Percentiles rank a stretch among this genome's conserved stretches.
Conservation (phyloP, 2,113 vertebrate genomes). For the Oriolus oriolus region DNA sequence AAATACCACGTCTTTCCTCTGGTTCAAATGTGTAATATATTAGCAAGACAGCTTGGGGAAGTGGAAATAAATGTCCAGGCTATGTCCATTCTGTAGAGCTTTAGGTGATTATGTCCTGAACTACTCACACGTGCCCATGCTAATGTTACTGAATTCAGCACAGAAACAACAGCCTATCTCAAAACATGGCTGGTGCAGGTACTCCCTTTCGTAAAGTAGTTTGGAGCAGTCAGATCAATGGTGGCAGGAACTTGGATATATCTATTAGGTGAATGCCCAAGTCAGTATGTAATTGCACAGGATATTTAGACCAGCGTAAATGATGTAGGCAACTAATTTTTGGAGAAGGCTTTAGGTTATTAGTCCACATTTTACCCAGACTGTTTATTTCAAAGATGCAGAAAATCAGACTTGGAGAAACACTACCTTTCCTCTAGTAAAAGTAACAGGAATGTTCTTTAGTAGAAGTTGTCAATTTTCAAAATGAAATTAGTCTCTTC, state of each 20-base stretch:
- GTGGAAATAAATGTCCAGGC: background rate
- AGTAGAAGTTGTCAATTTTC: background rate
- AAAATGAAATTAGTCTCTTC: background rate
- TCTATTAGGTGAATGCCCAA: background rate
- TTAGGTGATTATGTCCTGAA: background rate
- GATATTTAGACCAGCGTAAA: background rate
- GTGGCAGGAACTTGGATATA: background rate
- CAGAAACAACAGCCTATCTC: background rate
- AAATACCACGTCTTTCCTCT: background rate
- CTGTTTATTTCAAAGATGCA: background rate
- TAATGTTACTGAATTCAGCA: background rate
- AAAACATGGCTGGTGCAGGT: background rate
- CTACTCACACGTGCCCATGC: background rate
- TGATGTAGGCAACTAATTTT: background rate
- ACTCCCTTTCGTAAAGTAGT: background rate
- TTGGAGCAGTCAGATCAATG: background rate
- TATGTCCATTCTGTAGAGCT: background rate
- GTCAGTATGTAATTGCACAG: background rate
- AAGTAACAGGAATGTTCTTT: background rate
- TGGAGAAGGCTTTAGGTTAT: background rate
- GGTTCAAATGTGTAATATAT: background rate
- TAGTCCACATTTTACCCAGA: background rate
- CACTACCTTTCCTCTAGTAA: background rate
- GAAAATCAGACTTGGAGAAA: background rate
- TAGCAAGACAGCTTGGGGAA: background rate